Evolutionary conservation across 2,888 invertebrate species (phyloP), one percentile per base, ranked within the genome.

Genomic region (Gymnosoma rotundatum): DNA sequence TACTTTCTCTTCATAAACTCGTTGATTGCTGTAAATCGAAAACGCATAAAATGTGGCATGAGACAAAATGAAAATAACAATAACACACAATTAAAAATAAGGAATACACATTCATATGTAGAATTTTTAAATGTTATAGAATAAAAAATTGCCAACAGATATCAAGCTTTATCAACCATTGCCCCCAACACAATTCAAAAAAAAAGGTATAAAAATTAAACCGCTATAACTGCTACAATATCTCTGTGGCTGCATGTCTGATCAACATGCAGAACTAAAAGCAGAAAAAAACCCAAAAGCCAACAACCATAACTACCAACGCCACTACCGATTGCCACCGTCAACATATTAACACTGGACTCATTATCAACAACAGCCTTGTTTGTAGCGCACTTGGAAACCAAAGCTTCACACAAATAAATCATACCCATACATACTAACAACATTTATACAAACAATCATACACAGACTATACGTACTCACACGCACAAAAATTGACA

Each of bases 331-430:
- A 60, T 58, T 36, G 63, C 76, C 76, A 84, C 20, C 66, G 38
- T 20, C 80, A 80, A 67, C 76, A 76, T 61, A 73, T 74, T 69
- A 79, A 64, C 74, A 83, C 70, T 70, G 69, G 32, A 73, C 54
- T 83, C 74, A 74, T 74, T 74, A 79, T 70, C 70, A 79, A 50
- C 74, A 70, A 61, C 58, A 75, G 61, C 48, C 61, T 60, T 70
- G 70, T 79, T 50, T 61, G 70, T 63, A 69, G 67, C 81, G 81
- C 50, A 70, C 48, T 76, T 58, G 70, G 38, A 38, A 76, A 76
- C 61, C 80, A 75, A 63, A 81, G 52, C 25, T 78, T 32, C 52
- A 61, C 38, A 38, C 76, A 60, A 52, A 60, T 20, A 75, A 63
- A 52, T 38, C 12, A 70, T 32, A 14, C 58, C 18, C 4, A 25